Percentiles rank a stretch among this genome's conserved stretches.
Conservation (phyloP, 1,140 invertebrate genomes). For the Microplitis demolitor region DNA sequence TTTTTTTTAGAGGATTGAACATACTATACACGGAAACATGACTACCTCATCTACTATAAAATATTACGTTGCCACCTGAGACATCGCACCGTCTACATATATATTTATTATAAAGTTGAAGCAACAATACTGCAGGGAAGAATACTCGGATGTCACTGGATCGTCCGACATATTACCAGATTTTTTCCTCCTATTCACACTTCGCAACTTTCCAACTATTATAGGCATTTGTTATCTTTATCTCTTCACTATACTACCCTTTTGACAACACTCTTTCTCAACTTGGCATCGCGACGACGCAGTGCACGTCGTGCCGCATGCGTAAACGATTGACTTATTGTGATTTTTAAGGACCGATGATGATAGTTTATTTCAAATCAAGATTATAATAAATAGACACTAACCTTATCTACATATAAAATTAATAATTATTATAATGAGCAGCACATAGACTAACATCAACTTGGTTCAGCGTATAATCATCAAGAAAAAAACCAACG, state of each 20-base stretch:
- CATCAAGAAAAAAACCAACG: conserved; percentile 1
- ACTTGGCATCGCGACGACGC: conserved; percentile 2
- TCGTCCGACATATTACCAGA: background rate
- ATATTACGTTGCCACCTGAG: conserved; percentile 4
- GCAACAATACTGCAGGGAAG: background rate
- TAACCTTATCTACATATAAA: background rate
- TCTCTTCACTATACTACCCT: background rate
- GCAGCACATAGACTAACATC: background rate
- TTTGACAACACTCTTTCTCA: background rate
- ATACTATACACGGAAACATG: conserved; percentile 27
- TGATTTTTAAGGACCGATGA: background rate
- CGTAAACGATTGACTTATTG: conserved; percentile 9
- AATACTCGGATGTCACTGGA: conserved; percentile 13
- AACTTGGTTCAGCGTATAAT: conserved; percentile 16
- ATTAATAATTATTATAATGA: conserved; percentile 22
- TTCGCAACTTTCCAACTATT: background rate
- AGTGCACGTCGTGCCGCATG: conserved; percentile 14
- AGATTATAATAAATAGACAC: background rate
- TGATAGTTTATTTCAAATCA: background rate
- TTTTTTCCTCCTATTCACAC: conserved; percentile 3
- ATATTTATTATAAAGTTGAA: background rate
- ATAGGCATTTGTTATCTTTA: background rate
- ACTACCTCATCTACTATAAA: conserved; percentile 1
- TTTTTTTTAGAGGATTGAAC: conserved; percentile 4
- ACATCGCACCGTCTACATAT: background rate